Evolutionary conservation across 2,797 vertebrate species (phyloP).

Genomic region (Mus spretus): DNA sequence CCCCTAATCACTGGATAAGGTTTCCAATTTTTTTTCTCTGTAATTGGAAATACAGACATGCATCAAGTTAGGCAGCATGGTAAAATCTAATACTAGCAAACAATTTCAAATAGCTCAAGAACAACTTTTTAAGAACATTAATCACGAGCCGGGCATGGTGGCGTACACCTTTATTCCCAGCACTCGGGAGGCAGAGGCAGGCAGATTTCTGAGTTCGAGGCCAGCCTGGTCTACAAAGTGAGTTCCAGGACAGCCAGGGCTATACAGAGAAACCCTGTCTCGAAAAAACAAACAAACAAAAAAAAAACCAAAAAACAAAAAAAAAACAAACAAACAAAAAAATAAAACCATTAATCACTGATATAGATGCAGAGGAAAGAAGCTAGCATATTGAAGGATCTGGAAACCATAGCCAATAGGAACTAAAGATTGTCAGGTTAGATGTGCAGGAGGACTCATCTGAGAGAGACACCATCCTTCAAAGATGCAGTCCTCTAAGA

Average conservation of each 20-base stretch:
- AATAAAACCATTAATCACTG: not conserved
- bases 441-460: not conserved
- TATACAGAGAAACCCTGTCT: too few species aligned
- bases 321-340: too few species aligned
- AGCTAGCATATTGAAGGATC: not conserved
- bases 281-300: too few species aligned
- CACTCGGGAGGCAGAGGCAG: too few species aligned
- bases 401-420: not conserved
- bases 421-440: not conserved
- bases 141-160: not conserved
- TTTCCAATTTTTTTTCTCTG: not conserved
- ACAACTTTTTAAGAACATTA: not conserved
- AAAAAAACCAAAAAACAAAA: too few species aligned
- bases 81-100: not conserved
- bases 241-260: too few species aligned
- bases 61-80: not conserved
- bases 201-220: too few species aligned
- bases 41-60: constrained; percentile 12
- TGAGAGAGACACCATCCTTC: not conserved
- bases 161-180: too few species aligned
- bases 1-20: not conserved
- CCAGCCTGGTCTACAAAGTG: too few species aligned
- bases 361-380: not conserved
- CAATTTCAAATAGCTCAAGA: not conserved
- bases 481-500: not conserved